These are phyloP conservation scores for Sycophila sp. DNA, from an alignment of 1,140 invertebrate genomes.

Conservation along the genomic window DNA sequence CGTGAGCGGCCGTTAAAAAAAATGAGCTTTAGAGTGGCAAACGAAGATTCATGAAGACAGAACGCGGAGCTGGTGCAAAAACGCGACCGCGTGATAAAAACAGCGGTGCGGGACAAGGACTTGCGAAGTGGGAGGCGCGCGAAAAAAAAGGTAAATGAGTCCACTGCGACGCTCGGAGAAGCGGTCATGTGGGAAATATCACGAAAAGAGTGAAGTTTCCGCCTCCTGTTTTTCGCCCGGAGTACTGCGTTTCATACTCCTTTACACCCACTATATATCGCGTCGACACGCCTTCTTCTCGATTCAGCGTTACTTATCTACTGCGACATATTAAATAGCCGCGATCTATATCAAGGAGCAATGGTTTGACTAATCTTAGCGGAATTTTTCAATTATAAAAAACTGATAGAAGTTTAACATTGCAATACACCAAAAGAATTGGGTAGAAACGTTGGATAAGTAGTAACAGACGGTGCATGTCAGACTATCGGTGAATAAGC, in stretches of 20 bases:
- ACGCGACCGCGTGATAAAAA: not conserved
- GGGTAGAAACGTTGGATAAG: too few species aligned
- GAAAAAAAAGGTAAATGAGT: not conserved
- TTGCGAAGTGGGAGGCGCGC: not conserved
- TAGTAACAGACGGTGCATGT: too few species aligned
- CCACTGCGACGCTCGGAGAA: not conserved
- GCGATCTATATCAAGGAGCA: not conserved
- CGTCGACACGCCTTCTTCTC: too few species aligned
- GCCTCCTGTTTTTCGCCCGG: not conserved
- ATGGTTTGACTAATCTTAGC: not conserved
- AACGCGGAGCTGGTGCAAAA: not conserved
- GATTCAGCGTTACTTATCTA: not conserved
- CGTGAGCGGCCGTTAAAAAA: not conserved
- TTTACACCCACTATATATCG: too few species aligned
- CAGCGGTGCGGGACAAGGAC: not conserved
- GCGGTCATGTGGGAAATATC: not conserved
- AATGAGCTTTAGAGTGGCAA: conserved; percentile 7
- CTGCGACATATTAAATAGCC: not conserved
- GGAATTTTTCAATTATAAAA: too few species aligned
- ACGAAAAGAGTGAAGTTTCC: not conserved
- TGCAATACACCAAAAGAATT: too few species aligned
- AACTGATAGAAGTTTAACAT: too few species aligned
- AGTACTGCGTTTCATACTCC: too few species aligned
- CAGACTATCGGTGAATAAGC: too few species aligned
- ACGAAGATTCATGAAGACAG: conserved; percentile 26